Percentiles rank a stretch among this genome's conserved stretches.
Conservation (phyloP, 1,140 invertebrate species). For the Aphelinus certus region DNA sequence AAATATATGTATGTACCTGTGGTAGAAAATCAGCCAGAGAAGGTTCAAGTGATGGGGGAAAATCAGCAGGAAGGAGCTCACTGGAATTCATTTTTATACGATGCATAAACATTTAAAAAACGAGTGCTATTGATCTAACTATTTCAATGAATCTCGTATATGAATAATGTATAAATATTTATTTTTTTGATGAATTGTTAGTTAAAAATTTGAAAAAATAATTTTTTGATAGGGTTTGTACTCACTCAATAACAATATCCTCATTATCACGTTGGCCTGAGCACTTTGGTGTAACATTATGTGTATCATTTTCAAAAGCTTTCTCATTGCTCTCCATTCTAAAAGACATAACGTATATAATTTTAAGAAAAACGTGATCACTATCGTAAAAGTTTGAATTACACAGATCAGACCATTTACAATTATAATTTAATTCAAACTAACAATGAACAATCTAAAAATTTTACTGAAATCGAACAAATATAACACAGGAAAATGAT, state of each 20-base stretch:
- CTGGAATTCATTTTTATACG: constrained; percentile 44
- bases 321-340: constrained; percentile 26
- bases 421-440: too few species aligned
- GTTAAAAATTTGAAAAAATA: background rate
- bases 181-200: background rate
- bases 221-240: background rate
- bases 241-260: constrained; percentile 23
- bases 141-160: background rate
- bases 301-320: background rate
- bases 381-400: too few species aligned
- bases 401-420: too few species aligned
- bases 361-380: too few species aligned
- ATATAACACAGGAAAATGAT: too few species aligned
- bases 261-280: background rate
- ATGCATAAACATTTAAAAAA: too few species aligned
- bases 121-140: too few species aligned
- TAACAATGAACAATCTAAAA: background rate
- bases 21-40: constrained; percentile 44
- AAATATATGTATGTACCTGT: constrained; percentile 43
- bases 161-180: constrained; percentile 15
- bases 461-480: background rate
- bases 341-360: background rate
- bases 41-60: constrained; percentile 30
- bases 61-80: constrained; percentile 39
- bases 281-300: background rate